phyloP scores from a whole-genome alignment of 2,888 invertebrate genomes.

The Oxytorus armatus region DNA sequence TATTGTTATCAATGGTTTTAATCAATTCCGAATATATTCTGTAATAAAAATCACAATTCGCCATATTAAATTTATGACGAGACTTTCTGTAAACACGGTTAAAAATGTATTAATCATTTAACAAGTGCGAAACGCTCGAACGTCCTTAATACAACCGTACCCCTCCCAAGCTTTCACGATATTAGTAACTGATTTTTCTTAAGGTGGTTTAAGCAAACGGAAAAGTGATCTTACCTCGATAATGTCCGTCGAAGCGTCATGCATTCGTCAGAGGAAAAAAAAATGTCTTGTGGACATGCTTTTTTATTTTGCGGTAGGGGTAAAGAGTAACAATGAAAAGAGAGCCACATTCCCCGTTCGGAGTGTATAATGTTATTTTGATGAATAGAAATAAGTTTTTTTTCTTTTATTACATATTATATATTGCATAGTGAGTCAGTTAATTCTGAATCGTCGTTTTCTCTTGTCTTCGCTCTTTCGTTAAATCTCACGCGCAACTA shows the following conservation, averaged over 20 bases:
- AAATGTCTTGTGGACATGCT: slow-evolving; percentile 49
- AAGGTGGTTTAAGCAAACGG: slow-evolving; percentile 17
- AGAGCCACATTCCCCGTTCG: slow-evolving; percentile 36
- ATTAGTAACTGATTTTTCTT: neutral
- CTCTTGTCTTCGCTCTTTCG: neutral
- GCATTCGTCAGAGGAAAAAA: slow-evolving; percentile 51
- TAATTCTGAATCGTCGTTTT: slow-evolving; percentile 1
- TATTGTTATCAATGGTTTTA: too few species aligned
- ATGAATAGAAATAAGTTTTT: slow-evolving; percentile 56
- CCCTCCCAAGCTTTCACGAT: neutral
- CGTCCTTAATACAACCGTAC: neutral
- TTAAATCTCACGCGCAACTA: neutral
- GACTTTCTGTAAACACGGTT: too few species aligned
- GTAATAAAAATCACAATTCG: too few species aligned
- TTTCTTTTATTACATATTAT: slow-evolving; percentile 58
- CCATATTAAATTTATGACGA: too few species aligned
- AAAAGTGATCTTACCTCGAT: slow-evolving; percentile 54
- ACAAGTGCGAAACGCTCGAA: too few species aligned
- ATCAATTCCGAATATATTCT: too few species aligned
- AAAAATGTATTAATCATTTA: too few species aligned
- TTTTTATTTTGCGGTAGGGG: slow-evolving; percentile 24
- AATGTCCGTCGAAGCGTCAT: slow-evolving; percentile 51
- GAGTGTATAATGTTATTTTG: slow-evolving; percentile 45
- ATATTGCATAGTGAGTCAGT: slow-evolving; percentile 31
- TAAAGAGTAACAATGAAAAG: slow-evolving; percentile 27